Evolutionary conservation across 2,888 invertebrate species (phyloP), one percentile per base, ranked within the genome.

Genomic region (Oligia latruncula): DNA sequence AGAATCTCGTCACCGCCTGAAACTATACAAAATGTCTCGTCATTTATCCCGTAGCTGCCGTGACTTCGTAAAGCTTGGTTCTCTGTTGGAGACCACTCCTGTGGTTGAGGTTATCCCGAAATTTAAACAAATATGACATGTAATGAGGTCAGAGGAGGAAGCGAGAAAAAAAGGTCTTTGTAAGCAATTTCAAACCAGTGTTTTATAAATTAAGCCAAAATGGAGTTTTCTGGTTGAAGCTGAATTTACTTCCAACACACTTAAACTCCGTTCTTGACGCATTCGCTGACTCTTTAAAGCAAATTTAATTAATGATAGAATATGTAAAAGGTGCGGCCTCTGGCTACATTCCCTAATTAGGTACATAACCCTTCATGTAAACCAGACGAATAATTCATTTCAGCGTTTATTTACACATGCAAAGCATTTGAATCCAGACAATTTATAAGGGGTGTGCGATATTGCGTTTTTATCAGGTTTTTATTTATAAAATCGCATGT

Each of bases 331-430:
- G 71, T 72, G 58, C 55, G 46, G 49, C 9, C 9, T 49, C 66
- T 67, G 62, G 55, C 20, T 70, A 84, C 80, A 70, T 75, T 72
- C 29, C 13, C 15, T 52, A 67, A 81, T 85, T 83, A 29, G 29
- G 29, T 29, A 85, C 43, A 46, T 67, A 58, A 58, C 62, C 74
- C 23, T 85, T 85, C 64, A 49, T 80, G 20, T 49, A 35, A 62
- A 60, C 62, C 70, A 77, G 49, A 71, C 58, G 35, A 74, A 64
- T 71, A 64, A 67, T 40, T 66, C 20, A 81, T 73, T 73, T 71
- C 29, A 40, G 35, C 29, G 43, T 70, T 62, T 74, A 60, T 78
- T 82, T 71, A 46, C 66, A 66, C 46, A 71, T 64, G 40, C 40
- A 66, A 70, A 83, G 40, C 68, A 55, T 71, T 46, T 46, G n/a